phyloP scores from a whole-genome alignment of 2,888 invertebrate species.

The Ormyrus nitidulus region DNA sequence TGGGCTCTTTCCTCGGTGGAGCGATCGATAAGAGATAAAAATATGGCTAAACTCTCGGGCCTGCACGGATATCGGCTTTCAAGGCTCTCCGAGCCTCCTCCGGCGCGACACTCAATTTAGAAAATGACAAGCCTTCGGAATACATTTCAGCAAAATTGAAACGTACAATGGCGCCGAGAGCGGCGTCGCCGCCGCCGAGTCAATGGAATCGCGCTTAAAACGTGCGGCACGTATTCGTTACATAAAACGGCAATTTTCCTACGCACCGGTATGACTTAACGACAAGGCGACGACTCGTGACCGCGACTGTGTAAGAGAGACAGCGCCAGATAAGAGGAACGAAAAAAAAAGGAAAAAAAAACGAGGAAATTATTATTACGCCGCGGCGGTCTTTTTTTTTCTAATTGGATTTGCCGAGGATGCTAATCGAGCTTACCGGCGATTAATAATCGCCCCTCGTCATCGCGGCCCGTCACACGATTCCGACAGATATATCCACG shows the following conservation, averaged over 20 bases:
- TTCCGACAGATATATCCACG: not conserved
- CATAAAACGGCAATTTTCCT: constrained; percentile 9
- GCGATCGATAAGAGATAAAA: too few relatives aligned
- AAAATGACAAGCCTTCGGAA: too few relatives aligned
- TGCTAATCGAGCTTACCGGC: constrained; percentile 1
- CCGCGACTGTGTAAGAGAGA: not conserved
- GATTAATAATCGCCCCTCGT: constrained; percentile 3
- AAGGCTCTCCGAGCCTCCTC: too few relatives aligned
- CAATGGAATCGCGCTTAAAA: not conserved
- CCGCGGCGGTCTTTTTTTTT: not conserved
- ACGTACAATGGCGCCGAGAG: not conserved
- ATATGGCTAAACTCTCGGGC: too few relatives aligned
- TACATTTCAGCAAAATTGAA: too few relatives aligned
- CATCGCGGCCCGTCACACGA: not conserved
- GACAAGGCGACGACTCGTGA: not conserved
- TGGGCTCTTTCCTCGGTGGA: too few relatives aligned
- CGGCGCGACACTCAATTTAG: too few relatives aligned
- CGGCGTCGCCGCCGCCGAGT: not conserved
- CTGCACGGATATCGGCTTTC: too few relatives aligned
- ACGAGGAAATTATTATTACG: constrained; percentile 23
- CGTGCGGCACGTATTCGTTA: not conserved
- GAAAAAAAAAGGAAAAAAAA: not conserved
- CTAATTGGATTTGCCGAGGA: not conserved
- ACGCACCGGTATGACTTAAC: constrained; percentile 22
- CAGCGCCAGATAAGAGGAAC: too few relatives aligned